Conservation (phyloP, 1,140 invertebrate species). For the Meloidogyne chitwoodi region DNA sequence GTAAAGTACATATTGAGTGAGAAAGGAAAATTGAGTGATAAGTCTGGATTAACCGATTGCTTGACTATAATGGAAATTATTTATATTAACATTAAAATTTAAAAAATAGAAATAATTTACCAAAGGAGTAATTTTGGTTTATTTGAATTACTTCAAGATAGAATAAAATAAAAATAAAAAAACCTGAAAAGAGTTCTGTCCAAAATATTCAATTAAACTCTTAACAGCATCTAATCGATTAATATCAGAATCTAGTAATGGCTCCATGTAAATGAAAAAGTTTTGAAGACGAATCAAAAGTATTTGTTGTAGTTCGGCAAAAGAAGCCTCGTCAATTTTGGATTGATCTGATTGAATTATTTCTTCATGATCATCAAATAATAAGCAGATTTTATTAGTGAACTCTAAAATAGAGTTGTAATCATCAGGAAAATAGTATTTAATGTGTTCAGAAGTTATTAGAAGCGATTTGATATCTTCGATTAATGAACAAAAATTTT, state of each 20-base stretch:
- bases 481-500: neutral
- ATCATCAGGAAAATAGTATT: neutral
- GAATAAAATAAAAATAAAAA: neutral
- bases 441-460: neutral
- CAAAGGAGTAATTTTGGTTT: no score
- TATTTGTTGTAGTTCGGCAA: neutral
- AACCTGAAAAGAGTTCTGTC: neutral
- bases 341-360: neutral
- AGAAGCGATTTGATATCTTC: neutral
- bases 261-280: neutral
- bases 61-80: neutral
- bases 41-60: neutral
- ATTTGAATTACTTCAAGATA: no score
- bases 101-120: no score
- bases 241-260: neutral
- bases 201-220: neutral
- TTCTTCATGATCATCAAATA: neutral
- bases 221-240: neutral
- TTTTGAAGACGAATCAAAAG: neutral
- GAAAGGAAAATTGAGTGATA: neutral
- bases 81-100: no score
- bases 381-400: neutral
- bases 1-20: neutral
- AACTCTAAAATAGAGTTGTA: neutral
- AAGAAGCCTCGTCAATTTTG: neutral